Evolutionary conservation across 2,113 vertebrate species (phyloP).

Genomic region (Vireo altiloquus): DNA sequence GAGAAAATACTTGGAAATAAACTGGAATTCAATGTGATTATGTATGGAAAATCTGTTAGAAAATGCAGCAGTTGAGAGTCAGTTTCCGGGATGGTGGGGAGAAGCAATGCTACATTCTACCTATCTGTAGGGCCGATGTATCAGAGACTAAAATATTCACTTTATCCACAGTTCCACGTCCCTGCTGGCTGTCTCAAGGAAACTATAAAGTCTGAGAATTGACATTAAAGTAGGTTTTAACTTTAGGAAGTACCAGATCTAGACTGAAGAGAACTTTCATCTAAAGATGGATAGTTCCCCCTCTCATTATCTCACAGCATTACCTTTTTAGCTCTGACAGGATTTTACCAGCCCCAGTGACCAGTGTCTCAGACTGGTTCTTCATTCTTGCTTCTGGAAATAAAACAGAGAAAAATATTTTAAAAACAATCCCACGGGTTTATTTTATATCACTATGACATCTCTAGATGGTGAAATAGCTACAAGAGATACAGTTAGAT

Average conservation of each 20-base stretch:
- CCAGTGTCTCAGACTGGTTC: neutral
- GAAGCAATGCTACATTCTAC: neutral
- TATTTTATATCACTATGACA: neutral
- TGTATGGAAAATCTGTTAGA: neutral
- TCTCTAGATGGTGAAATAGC: neutral
- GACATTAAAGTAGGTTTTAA: neutral
- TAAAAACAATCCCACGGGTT: accelerated
- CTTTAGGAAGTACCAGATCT: neutral
- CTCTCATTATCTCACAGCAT: neutral
- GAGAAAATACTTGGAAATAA: neutral
- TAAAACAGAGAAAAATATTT: neutral
- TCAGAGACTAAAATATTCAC: neutral
- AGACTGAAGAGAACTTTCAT: neutral
- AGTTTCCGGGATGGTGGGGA: neutral
- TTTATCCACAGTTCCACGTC: neutral
- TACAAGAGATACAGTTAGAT: neutral
- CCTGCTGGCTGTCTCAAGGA: neutral
- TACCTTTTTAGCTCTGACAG: neutral
- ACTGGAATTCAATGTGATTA: neutral
- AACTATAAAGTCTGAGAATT: neutral
- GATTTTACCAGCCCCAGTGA: neutral
- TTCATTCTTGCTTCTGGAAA: neutral
- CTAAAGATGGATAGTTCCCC: neutral
- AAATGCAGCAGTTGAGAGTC: neutral
- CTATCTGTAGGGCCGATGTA: accelerated